Evolutionary conservation across 2,113 vertebrate species (phyloP).

Genomic region (Martes martes): DNA sequence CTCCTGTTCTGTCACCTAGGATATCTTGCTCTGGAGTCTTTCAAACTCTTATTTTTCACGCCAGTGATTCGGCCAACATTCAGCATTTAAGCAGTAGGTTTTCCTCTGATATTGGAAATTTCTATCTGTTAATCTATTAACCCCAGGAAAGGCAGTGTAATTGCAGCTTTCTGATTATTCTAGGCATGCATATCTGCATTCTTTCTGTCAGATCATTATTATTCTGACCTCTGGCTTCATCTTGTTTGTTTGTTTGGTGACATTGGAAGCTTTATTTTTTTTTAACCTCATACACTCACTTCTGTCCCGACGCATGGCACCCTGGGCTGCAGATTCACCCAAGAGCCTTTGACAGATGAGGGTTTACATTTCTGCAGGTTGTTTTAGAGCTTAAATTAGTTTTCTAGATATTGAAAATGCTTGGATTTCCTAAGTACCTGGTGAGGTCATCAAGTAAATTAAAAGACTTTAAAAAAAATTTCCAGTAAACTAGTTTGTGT

Average conservation of each 20-base stretch:
- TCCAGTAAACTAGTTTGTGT: neutral
- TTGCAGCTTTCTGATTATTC: neutral
- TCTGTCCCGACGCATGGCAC: neutral
- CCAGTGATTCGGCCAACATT: neutral
- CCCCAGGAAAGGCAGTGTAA: fast-evolving
- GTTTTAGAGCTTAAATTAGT: neutral
- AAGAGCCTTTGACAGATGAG: neutral
- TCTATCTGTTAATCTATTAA: neutral
- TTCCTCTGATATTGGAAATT: neutral
- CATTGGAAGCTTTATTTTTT: neutral
- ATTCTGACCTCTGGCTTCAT: neutral
- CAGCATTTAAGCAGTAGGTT: neutral
- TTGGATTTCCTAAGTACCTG: conserved; percentile 16
- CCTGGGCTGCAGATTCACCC: neutral
- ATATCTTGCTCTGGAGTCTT: neutral
- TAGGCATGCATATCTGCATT: neutral
- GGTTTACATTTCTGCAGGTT: neutral
- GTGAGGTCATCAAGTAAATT: conserved; percentile 19
- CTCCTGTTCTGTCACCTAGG: neutral
- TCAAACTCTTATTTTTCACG: neutral
- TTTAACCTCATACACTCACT: neutral
- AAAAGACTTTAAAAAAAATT: conserved; percentile 38
- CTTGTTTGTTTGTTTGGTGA: neutral
- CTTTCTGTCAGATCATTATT: neutral
- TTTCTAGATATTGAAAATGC: neutral